phyloP scores from a whole-genome alignment of 2,113 vertebrate species.

The Phylloscopus trochilus region DNA sequence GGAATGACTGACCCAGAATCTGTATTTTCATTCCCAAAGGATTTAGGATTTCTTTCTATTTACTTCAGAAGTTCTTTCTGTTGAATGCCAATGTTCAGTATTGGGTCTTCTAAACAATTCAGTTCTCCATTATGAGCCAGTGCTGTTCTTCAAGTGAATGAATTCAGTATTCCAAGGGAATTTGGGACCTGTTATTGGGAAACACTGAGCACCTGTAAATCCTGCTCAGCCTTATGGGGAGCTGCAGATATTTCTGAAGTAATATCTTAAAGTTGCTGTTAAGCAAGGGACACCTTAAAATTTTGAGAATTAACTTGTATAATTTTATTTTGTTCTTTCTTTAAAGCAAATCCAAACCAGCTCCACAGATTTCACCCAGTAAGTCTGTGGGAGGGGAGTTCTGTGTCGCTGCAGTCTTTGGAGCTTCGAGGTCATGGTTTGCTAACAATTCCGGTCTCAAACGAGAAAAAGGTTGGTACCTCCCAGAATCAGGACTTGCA shows the following conservation, averaged over 20 bases:
- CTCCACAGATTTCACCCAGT: slow-evolving; percentile 96
- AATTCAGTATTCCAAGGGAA: neutral
- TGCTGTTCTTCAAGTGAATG: neutral
- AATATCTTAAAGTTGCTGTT: neutral
- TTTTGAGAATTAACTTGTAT: neutral
- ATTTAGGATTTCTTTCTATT: neutral
- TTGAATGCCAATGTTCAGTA: neutral
- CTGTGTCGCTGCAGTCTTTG: slow-evolving; percentile 90
- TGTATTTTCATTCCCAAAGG: slow-evolving; percentile 12
- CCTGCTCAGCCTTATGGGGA: neutral
- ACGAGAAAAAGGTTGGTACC: slow-evolving; percentile 91
- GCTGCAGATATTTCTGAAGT: neutral
- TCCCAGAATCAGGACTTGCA: neutral
- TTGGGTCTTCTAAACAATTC: neutral
- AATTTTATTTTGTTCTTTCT: slow-evolving; percentile 60
- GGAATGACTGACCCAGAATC: slow-evolving; percentile 1
- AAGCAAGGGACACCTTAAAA: neutral
- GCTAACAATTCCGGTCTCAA: slow-evolving; percentile 92
- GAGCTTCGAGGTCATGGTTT: slow-evolving; percentile 94
- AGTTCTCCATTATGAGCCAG: neutral
- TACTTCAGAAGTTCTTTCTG: neutral
- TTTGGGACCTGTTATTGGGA: neutral
- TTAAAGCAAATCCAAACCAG: slow-evolving; percentile 95
- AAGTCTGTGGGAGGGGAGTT: slow-evolving; percentile 95
- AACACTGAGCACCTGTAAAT: neutral